Base-by-base conservation (phyloP, 2,888 invertebrate species). In the Diplolepis rosae region DNA sequence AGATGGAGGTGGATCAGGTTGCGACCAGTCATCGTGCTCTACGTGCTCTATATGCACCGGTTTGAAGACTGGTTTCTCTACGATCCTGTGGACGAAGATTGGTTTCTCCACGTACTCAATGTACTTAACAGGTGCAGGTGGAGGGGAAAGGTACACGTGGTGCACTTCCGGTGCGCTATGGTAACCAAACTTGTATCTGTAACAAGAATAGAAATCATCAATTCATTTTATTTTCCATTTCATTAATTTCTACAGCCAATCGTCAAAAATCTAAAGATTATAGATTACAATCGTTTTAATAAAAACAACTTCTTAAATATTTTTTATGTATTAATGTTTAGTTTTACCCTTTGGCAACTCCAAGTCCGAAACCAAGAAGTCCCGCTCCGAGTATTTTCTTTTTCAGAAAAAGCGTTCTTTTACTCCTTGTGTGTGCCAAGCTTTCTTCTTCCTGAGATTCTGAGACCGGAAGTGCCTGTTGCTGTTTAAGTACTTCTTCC, bases 91-190 rank as follows among this genome's bases (percentile, higher is more conserved):
- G 7, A 88, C 80, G 77, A 77, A 87, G 61, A 88, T 81, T 11
- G 88, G 87, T 78, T 87, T 86, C 68, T 88, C 87, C 1, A 88
- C 82, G 72, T 87, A 88, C 70, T 88, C 87, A 32, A 88, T 81
- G 73, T 88, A 88, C 70, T 82, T 87, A 32, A 83, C 81, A 15
- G 84, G 70, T 35, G 85, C 72, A 18, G 84, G 82, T 6, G 76
- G 72, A 3, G 87, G 80, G 11, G 86, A 80, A 6, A 84, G 48
- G 73, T 88, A 87, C 15, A 88, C 85, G 67, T 85, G 88, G 72
- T 86, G 87, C 13, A 87, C 85, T 74, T 85, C 81, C 32, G 88
- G 88, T 22, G 79, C 79, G 30, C 78, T 80, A 28, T 82, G 81
- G 65, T 85, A 82, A 30, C 85, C 88, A 32, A 80, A 77, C 77